phyloP scores from a whole-genome alignment of 2,888 invertebrate species.

The Megaustenia siamemsis region DNA sequence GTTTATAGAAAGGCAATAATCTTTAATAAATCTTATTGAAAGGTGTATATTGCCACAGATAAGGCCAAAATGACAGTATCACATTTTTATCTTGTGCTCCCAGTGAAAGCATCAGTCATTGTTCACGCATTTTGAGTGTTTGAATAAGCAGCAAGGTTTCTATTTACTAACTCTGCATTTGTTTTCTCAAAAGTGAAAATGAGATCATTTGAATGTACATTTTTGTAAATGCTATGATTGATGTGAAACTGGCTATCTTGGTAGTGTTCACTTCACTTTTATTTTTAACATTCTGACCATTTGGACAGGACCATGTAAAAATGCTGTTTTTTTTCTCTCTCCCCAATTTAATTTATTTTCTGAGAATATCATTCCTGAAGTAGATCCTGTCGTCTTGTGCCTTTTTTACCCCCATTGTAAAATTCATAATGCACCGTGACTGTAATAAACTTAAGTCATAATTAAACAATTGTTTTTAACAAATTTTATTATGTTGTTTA shows the following conservation, averaged over 20 bases:
- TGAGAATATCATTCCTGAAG: background rate
- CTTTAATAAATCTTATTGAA: constrained; percentile 1
- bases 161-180: background rate
- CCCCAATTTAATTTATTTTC: background rate
- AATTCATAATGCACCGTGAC: background rate
- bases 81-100: background rate
- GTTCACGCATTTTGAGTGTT: background rate
- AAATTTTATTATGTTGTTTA: background rate
- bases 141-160: background rate
- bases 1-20: background rate
- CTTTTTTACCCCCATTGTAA: constrained; percentile 5
- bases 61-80: background rate
- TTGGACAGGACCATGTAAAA: background rate
- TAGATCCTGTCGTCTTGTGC: constrained; percentile 12
- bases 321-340: background rate
- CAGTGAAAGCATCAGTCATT: background rate
- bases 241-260: background rate
- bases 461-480: background rate
- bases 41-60: background rate
- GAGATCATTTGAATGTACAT: background rate
- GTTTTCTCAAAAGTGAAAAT: background rate
- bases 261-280: background rate
- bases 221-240: background rate
- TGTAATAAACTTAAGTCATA: background rate
- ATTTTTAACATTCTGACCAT: background rate